These are phyloP conservation scores for Prionailurus bengalensis DNA, from an alignment of 2,113 vertebrate genomes.

Conservation along the genomic window DNA sequence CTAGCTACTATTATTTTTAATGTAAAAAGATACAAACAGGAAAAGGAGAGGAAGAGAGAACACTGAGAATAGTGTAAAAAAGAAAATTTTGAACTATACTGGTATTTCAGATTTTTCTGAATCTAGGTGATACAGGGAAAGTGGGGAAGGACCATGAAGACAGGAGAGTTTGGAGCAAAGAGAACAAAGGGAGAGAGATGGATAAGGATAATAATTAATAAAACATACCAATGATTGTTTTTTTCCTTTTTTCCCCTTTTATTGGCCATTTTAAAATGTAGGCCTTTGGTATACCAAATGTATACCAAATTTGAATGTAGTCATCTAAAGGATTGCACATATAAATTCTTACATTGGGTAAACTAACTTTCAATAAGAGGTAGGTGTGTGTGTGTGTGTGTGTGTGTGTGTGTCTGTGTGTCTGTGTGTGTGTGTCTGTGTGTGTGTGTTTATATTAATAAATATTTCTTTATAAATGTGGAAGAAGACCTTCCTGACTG, in stretches of 20 bases:
- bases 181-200: background rate
- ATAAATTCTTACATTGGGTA: background rate
- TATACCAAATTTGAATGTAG: background rate
- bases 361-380: background rate
- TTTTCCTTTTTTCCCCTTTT: background rate
- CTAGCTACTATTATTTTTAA: conserved; percentile 28
- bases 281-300: background rate
- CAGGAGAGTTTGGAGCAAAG: background rate
- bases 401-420: background rate
- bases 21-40: background rate
- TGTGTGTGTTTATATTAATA: background rate
- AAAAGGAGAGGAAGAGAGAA: background rate
- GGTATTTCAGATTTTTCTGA: background rate
- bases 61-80: background rate
- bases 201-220: background rate
- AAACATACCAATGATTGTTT: background rate
- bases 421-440: too few species aligned
- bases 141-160: background rate
- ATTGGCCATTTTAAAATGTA: background rate
- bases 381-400: background rate
- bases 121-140: background rate
- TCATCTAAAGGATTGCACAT: background rate
- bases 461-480: background rate
- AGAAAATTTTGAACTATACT: background rate
- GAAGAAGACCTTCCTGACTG: background rate